phyloP scores from a whole-genome alignment of 2,888 invertebrate genomes.

The Poecilobothrus nobilitatus region DNA sequence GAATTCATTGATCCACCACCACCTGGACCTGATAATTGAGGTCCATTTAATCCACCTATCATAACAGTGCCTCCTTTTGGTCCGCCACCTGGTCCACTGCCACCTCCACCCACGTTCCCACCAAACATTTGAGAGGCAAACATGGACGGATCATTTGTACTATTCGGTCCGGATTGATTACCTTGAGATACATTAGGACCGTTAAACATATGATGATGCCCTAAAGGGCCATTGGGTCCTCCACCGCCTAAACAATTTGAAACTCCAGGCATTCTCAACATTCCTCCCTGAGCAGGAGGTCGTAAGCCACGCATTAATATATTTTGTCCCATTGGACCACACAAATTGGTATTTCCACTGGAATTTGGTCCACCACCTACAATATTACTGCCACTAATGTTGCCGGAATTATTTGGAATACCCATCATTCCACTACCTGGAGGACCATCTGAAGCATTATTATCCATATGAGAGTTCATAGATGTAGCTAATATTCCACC shows the following conservation, averaged over 20 bases:
- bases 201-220: slow-evolving; percentile 27
- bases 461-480: slow-evolving; percentile 14
- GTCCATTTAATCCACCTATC: slow-evolving; percentile 25
- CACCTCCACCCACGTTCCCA: slow-evolving; percentile 28
- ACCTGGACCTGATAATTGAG: not conserved
- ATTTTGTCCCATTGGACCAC: slow-evolving; percentile 19
- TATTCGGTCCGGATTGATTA: slow-evolving; percentile 22
- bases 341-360: slow-evolving; percentile 26
- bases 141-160: slow-evolving; percentile 30
- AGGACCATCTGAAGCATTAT: slow-evolving; percentile 37
- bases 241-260: slow-evolving; percentile 24
- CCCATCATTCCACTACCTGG: slow-evolving; percentile 39
- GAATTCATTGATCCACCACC: slow-evolving; percentile 37
- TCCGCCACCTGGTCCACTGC: slow-evolving; percentile 28
- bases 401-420: slow-evolving; percentile 26
- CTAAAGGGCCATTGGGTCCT: slow-evolving; percentile 30
- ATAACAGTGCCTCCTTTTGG: slow-evolving; percentile 21
- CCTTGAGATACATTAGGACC: slow-evolving; percentile 22
- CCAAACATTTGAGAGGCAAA: slow-evolving; percentile 47
- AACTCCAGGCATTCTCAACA: slow-evolving; percentile 28
- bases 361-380: slow-evolving; percentile 17
- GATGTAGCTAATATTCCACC: slow-evolving; percentile 28
- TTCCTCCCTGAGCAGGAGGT: slow-evolving; percentile 39
- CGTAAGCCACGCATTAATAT: slow-evolving; percentile 47
- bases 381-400: slow-evolving; percentile 22